These are phyloP conservation scores for Prenolepis imparis DNA, from an alignment of 2,888 invertebrate genomes.

Conservation along the genomic window DNA sequence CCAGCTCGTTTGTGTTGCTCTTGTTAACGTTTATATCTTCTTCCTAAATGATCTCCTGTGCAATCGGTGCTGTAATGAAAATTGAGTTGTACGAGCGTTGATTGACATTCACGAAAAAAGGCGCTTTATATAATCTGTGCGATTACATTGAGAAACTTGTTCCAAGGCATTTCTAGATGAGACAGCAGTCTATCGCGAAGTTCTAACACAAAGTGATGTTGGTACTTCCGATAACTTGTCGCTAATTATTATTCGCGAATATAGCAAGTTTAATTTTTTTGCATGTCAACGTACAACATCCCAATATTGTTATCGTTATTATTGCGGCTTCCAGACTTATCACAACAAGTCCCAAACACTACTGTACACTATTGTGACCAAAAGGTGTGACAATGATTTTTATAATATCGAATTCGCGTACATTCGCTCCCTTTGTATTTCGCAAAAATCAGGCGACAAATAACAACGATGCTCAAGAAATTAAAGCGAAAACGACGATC, in stretches of 20 bases:
- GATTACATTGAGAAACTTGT: slow-evolving; percentile 33
- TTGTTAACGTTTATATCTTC: slow-evolving; percentile 61
- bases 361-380: slow-evolving; percentile 20
- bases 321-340: slow-evolving; percentile 30
- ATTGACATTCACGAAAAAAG: slow-evolving; percentile 45
- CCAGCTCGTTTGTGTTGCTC: slow-evolving; percentile 57
- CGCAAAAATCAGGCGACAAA: slow-evolving; percentile 10
- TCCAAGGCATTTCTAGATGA: slow-evolving; percentile 26
- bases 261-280: slow-evolving; percentile 44
- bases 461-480: slow-evolving; percentile 25
- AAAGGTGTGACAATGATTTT: slow-evolving; percentile 44
- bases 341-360: slow-evolving; percentile 10
- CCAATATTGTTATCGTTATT: slow-evolving; percentile 46
- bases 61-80: slow-evolving; percentile 61
- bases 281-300: slow-evolving; percentile 37
- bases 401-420: slow-evolving; percentile 30
- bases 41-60: slow-evolving; percentile 62
- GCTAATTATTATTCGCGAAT: slow-evolving; percentile 32
- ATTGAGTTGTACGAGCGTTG: slow-evolving; percentile 54
- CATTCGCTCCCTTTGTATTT: slow-evolving; percentile 34
- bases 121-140: slow-evolving; percentile 30
- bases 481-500: slow-evolving; percentile 40
- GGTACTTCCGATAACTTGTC: slow-evolving; percentile 36
- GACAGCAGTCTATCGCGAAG: slow-evolving; percentile 14
- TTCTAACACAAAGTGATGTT: slow-evolving; percentile 4